Conservation (phyloP, 1,140 invertebrate genomes). For the Philotrypesis tridentata region DNA sequence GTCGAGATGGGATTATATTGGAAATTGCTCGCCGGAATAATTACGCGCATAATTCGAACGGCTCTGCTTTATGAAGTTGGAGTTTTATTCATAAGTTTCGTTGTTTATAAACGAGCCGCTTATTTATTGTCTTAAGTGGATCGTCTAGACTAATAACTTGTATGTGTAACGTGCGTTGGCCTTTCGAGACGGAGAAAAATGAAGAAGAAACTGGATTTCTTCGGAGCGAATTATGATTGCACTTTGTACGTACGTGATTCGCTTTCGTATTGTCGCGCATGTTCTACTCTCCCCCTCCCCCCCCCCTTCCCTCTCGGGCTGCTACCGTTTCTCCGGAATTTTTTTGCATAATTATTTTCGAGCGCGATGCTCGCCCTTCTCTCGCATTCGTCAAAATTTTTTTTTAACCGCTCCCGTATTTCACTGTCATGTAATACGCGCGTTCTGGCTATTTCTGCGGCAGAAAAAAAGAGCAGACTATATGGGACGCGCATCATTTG, state of each 20-base stretch:
- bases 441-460: too few relatives aligned
- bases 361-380: neutral
- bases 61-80: neutral
- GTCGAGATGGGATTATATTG: neutral
- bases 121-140: neutral
- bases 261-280: neutral
- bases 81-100: neutral
- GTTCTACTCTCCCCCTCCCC: too few relatives aligned
- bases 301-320: too few relatives aligned
- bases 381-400: neutral
- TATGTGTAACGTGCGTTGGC: too few relatives aligned
- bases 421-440: neutral
- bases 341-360: slow-evolving; percentile 13
- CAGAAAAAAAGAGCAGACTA: too few relatives aligned
- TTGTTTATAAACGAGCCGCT: neutral
- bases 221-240: neutral
- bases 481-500: neutral
- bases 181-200: neutral
- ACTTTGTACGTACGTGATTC: neutral
- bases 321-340: neutral
- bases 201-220: neutral
- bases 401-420: slow-evolving; percentile 8
- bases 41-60: slow-evolving; percentile 15
- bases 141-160: neutral
- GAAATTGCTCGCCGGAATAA: slow-evolving; percentile 25